A percentile compares a stretch with the other conserved stretches of the same genome.
Conservation (phyloP, 2,888 invertebrate species). For the Drosophila buzzatii region DNA sequence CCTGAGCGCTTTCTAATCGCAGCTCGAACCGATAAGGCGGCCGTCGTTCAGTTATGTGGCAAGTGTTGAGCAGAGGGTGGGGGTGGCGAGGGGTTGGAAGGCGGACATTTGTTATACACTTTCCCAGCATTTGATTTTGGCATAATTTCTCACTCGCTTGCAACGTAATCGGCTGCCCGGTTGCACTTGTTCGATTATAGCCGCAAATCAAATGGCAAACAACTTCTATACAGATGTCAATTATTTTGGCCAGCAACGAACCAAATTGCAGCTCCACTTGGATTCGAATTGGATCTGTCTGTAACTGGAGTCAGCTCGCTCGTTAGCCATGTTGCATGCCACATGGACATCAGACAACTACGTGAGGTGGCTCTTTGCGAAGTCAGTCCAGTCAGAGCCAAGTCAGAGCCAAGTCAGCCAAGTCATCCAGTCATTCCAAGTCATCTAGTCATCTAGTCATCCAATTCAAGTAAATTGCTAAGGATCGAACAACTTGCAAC, state of each 20-base stretch:
- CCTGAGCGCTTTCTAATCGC: conserved; percentile 56
- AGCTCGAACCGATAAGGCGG: conserved; percentile 36
- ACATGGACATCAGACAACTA: conserved; percentile 55
- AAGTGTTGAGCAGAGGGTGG: neutral
- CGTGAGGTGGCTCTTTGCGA: conserved; percentile 54
- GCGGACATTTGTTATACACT: conserved; percentile 31
- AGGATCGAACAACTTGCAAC: conserved; percentile 27
- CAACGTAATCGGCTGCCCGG: conserved; percentile 31
- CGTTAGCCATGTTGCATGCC: conserved; percentile 46
- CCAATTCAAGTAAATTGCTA: conserved; percentile 70
- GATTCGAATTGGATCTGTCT: conserved; percentile 12
- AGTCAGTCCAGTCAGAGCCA: conserved; percentile 29
- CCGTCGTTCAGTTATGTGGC: neutral
- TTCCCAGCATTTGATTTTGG: conserved; percentile 45
- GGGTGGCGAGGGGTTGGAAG: no score
- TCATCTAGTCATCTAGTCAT: conserved; percentile 58
- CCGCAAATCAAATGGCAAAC: conserved; percentile 62
- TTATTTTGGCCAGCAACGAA: conserved; percentile 73
- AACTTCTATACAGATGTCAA: conserved; percentile 75
- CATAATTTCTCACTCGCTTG: conserved; percentile 46
- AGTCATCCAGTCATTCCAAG: conserved; percentile 33
- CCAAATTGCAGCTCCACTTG: conserved; percentile 54
- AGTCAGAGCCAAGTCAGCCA: conserved; percentile 34
- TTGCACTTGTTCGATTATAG: conserved; percentile 56
- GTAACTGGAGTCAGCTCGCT: conserved; percentile 27